Conservation (phyloP, 2,113 vertebrate species). For the Nibea albiflora region DNA sequence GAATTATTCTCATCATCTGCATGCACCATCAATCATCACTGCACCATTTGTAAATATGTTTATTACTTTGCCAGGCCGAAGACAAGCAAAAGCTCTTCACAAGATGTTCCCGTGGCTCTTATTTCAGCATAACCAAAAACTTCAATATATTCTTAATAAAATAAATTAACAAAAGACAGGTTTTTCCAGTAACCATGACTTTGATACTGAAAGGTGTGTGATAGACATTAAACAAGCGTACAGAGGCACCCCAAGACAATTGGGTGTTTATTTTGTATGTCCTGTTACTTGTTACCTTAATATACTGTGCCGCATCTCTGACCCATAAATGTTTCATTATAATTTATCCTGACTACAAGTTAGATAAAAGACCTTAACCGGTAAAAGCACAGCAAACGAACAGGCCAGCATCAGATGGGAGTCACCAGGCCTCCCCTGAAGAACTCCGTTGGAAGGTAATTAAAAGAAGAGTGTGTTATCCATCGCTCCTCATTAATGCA, state of each 20-base stretch:
- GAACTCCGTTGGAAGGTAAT: conserved; percentile 77
- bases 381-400: conserved; percentile 55
- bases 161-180: neutral
- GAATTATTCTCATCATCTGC: conserved; percentile 47
- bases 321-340: conserved; percentile 13
- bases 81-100: neutral
- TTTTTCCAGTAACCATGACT: neutral
- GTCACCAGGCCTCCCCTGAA: conserved; percentile 67
- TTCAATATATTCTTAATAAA: neutral
- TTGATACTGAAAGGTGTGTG: neutral
- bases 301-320: neutral
- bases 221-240: neutral
- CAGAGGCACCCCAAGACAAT: neutral
- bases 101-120: neutral
- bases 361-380: conserved; percentile 1
- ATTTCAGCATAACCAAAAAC: neutral
- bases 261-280: neutral
- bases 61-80: neutral
- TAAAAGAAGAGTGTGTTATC: conserved; percentile 81
- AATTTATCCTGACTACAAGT: neutral
- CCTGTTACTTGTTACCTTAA: neutral
- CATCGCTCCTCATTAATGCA: conserved; percentile 82
- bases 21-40: conserved; percentile 26
- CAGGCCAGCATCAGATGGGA: conserved; percentile 57
- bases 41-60: conserved; percentile 11